Evolutionary conservation across 2,113 vertebrate species (phyloP).

Genomic region (Malaclemys terrapin): DNA sequence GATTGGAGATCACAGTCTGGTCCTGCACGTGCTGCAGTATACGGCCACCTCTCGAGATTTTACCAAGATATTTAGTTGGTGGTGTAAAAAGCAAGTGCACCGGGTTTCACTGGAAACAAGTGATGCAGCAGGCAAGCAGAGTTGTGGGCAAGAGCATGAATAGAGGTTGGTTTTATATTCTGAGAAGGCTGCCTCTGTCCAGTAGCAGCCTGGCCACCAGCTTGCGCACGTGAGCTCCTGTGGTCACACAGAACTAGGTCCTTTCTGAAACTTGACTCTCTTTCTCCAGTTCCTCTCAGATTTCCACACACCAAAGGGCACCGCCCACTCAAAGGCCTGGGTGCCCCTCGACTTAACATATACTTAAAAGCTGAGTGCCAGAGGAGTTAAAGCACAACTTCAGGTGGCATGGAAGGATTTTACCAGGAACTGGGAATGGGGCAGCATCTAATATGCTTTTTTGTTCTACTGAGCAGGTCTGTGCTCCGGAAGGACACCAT

Average conservation of each 20-base stretch:
- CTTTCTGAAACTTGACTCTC: not conserved
- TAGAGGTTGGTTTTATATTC: not conserved
- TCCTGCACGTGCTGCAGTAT: accelerated
- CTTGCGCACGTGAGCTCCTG: not conserved
- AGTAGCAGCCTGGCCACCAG: not conserved
- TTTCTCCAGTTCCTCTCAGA: not conserved
- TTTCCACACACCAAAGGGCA: not conserved
- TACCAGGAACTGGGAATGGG: not conserved
- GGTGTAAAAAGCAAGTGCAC: not conserved
- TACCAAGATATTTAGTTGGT: not conserved
- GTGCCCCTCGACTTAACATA: not conserved
- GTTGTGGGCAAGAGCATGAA: not conserved
- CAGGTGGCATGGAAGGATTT: not conserved
- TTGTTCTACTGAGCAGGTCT: not conserved
- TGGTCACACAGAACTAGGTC: not conserved
- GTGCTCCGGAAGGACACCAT: not conserved
- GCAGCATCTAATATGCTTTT: not conserved
- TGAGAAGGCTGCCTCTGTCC: not conserved
- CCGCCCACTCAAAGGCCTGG: not conserved
- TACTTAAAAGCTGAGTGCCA: not conserved
- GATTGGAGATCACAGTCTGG: not conserved
- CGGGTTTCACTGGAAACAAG: not conserved
- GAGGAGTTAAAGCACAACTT: not conserved
- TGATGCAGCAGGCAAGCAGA: not conserved
- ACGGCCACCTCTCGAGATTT: no score